Conservation (phyloP, 35 echinoderm and acorn worm genomes). For the Apostichopus parvimensis region DNA sequence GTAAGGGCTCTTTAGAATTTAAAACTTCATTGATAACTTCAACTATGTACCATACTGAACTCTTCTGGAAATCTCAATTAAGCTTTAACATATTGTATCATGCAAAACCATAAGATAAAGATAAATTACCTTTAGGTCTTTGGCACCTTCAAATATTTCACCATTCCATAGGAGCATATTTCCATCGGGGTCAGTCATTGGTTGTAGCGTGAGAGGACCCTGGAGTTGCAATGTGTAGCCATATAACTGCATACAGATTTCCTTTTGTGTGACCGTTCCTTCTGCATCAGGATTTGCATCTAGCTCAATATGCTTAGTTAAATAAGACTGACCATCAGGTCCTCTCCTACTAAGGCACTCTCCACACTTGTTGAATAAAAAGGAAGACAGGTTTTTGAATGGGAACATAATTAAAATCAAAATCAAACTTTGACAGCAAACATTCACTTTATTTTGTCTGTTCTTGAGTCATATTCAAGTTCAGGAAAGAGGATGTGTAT, state of each 20-base stretch:
- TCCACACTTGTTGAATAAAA: neutral
- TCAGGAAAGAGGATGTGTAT: too few relatives aligned
- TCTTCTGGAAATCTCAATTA: too few relatives aligned
- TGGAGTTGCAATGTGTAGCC: slow-evolving; percentile 69
- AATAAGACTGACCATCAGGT: slow-evolving; percentile 17
- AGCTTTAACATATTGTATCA: too few relatives aligned
- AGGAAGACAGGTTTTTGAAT: too few relatives aligned
- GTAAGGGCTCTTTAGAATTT: too few relatives aligned
- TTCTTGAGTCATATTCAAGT: too few relatives aligned
- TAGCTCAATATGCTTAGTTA: neutral
- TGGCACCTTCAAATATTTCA: slow-evolving; percentile 87
- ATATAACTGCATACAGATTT: neutral
- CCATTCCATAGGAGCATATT: slow-evolving; percentile 95
- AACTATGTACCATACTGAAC: too few relatives aligned
- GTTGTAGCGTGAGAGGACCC: slow-evolving; percentile 76
- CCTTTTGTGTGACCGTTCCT: neutral
- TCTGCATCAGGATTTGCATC: neutral
- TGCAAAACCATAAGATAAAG: too few relatives aligned
- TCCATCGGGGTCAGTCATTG: slow-evolving; percentile 54
- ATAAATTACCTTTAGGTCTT: neutral
- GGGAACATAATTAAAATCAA: too few relatives aligned
- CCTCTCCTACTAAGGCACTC: slow-evolving; percentile 35
- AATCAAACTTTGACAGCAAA: too few relatives aligned
- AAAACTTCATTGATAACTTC: too few relatives aligned
- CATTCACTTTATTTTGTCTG: too few relatives aligned